A percentile compares a stretch with the other conserved stretches of the same genome.
Conservation (phyloP, 2,113 vertebrate genomes). For the Motacilla tschutschensis region DNA sequence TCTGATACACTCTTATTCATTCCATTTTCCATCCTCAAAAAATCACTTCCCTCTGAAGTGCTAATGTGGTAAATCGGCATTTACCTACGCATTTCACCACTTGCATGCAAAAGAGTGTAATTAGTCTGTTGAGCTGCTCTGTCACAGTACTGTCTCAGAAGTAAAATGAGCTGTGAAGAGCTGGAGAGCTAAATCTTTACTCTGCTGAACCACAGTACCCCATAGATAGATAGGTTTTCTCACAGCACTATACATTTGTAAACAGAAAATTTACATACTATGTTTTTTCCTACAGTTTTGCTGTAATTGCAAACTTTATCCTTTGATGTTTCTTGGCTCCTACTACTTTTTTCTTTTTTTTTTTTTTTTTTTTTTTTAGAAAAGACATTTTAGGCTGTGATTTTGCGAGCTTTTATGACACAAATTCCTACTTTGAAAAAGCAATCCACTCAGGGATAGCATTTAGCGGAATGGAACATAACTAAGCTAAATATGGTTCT, state of each 20-base stretch:
- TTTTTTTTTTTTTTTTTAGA: not conserved
- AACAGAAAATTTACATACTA: not conserved
- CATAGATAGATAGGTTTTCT: not conserved
- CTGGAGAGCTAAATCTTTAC: not conserved
- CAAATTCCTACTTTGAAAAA: not conserved
- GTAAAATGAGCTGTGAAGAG: not conserved
- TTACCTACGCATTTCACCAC: not conserved
- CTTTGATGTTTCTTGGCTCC: not conserved
- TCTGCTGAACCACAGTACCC: not conserved
- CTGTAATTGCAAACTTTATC: not conserved
- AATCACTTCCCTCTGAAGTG: not conserved
- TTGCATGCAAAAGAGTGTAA: not conserved
- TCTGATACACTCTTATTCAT: not conserved
- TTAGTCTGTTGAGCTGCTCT: not conserved
- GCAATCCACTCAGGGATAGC: not conserved
- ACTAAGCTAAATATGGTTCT: not conserved
- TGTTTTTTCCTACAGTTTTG: not conserved
- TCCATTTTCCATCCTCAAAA: not conserved
- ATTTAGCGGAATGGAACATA: not conserved
- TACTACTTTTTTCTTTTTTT: not conserved
- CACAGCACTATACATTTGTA: not conserved
- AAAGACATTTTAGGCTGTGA: not conserved
- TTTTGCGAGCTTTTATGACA: not conserved
- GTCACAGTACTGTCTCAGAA: not conserved
- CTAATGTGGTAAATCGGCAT: not conserved